Evolutionary conservation across 1,140 invertebrate genomes (phyloP).

Genomic region (Scaptomyza pallida): DNA sequence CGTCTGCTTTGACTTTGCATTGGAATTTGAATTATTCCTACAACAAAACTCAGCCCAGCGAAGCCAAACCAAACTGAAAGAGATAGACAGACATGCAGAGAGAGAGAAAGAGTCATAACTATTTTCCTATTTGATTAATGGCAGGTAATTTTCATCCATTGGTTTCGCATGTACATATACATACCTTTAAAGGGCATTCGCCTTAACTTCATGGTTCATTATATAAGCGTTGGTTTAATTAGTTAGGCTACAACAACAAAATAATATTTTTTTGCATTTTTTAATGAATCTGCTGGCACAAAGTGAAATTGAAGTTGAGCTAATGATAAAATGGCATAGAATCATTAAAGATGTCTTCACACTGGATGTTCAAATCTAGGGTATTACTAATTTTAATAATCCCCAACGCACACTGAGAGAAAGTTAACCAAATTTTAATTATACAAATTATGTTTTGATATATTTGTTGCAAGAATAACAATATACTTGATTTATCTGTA

Average conservation of each 20-base stretch:
- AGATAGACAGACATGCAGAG: not conserved
- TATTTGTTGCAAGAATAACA: not conserved
- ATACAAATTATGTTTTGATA: not conserved
- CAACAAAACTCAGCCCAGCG: conserved; percentile 9
- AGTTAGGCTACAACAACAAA: conserved; percentile 54
- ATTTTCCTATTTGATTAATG: conserved; percentile 72
- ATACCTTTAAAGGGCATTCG: conserved; percentile 42
- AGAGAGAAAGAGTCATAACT: conserved; percentile 38
- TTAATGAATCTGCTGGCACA: conserved; percentile 54
- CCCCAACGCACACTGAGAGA: not conserved
- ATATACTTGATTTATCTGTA: not conserved
- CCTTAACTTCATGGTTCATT: conserved; percentile 61
- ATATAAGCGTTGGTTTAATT: conserved; percentile 73
- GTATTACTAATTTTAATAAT: conserved; percentile 40
- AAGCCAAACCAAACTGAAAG: not conserved
- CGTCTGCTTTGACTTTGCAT: conserved; percentile 45
- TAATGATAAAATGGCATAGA: conserved; percentile 65
- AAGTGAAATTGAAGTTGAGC: conserved; percentile 60
- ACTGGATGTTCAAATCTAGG: conserved; percentile 39
- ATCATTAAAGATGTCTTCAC: conserved; percentile 58
- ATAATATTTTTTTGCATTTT: conserved; percentile 33
- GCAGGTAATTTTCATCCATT: conserved; percentile 37
- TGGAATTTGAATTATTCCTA: conserved; percentile 67
- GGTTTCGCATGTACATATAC: conserved; percentile 17
- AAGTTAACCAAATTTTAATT: not conserved